phyloP scores from a whole-genome alignment of 2,113 vertebrate genomes.

The Elaphurus davidianus region DNA sequence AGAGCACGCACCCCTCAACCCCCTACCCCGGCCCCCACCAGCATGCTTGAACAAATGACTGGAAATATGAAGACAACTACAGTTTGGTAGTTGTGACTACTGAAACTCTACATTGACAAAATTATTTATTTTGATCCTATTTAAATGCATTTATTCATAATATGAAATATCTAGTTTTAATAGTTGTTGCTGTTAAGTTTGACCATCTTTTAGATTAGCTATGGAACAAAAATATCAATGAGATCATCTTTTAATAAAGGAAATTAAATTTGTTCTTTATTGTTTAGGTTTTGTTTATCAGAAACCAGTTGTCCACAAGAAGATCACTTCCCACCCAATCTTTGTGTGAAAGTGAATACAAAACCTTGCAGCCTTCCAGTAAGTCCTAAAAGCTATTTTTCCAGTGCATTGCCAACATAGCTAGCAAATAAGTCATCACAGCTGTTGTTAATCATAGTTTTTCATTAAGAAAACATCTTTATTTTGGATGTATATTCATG shows the following conservation, averaged over 20 bases:
- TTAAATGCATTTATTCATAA: neutral
- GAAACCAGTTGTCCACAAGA: slow-evolving; percentile 99
- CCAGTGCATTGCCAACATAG: neutral
- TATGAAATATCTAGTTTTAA: neutral
- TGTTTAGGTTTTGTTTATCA: slow-evolving; percentile 97
- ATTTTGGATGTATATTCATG: neutral
- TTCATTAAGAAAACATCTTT: slow-evolving; percentile 46
- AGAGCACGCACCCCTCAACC: neutral
- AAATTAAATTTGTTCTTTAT: slow-evolving; percentile 70
- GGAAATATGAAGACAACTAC: neutral
- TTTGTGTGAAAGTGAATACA: slow-evolving; percentile 99
- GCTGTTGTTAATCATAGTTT: slow-evolving; percentile 19
- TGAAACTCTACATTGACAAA: neutral
- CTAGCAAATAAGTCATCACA: slow-evolving; percentile 9
- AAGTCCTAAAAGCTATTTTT: slow-evolving; percentile 80
- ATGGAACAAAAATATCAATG: slow-evolving; percentile 39
- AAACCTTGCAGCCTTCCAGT: slow-evolving; percentile 99
- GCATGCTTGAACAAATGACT: neutral
- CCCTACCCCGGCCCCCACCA: neutral
- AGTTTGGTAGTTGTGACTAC: neutral
- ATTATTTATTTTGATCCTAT: slow-evolving; percentile 1
- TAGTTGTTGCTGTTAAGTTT: slow-evolving; percentile 15
- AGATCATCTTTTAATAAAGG: slow-evolving; percentile 28
- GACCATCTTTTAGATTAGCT: slow-evolving; percentile 22
- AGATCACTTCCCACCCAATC: slow-evolving; percentile 98